These are phyloP conservation scores for Rotaria socialis DNA, from an alignment of 2,888 invertebrate species.

Conservation along the genomic window DNA sequence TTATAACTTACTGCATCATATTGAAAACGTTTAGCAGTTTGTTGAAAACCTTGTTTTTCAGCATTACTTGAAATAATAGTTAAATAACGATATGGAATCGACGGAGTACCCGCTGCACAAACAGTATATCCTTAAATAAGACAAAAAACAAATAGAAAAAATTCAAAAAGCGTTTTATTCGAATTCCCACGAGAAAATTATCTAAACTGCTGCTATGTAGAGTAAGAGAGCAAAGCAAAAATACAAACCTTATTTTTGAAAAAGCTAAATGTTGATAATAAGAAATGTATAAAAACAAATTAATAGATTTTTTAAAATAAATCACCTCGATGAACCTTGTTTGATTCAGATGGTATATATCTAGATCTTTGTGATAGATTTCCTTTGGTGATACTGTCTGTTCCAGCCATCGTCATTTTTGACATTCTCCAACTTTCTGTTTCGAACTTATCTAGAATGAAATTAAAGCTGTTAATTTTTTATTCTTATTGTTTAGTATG, in stretches of 20 bases:
- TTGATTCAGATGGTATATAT: not conserved
- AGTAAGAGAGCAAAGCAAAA: not conserved
- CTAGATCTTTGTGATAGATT: not conserved
- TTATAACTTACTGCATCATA: conserved; percentile 47
- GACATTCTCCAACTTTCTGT: too few species aligned
- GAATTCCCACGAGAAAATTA: not conserved
- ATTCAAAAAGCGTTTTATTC: not conserved
- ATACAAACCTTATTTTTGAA: not conserved
- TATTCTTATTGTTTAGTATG: too few species aligned
- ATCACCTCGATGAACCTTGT: not conserved
- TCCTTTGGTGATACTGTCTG: not conserved
- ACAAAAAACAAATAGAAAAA: not conserved
- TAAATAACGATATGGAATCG: conserved; percentile 59
- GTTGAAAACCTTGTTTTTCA: conserved; percentile 56
- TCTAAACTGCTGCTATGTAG: not conserved
- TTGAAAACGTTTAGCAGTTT: conserved; percentile 55
- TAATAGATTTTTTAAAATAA: too few species aligned
- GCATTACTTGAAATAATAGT: conserved; percentile 57
- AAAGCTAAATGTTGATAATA: not conserved
- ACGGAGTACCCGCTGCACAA: conserved; percentile 29
- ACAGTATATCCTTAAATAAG: conserved; percentile 33
- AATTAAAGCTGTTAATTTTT: too few species aligned
- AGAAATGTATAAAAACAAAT: not conserved
- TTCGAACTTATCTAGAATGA: too few species aligned
- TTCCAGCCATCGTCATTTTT: not conserved